phyloP scores from a whole-genome alignment of 2,113 vertebrate species.

The Misgurnus mizolepis region DNA sequence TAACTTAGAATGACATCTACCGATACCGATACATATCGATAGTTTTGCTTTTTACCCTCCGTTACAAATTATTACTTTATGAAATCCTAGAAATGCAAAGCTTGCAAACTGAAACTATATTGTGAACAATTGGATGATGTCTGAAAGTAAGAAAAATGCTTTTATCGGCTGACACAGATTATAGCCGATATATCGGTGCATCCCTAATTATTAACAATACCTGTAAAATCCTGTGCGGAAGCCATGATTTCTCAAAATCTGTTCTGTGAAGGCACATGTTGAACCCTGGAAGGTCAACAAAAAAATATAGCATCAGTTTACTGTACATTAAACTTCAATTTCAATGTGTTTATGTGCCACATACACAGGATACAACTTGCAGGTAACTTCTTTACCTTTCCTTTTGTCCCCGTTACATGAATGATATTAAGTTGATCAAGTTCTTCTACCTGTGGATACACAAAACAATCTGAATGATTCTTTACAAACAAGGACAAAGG shows the following conservation, averaged over 20 bases:
- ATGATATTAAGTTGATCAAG: constrained; percentile 91
- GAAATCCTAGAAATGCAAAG: too few species aligned
- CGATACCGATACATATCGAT: too few species aligned
- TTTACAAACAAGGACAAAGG: neutral
- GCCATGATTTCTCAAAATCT: constrained; percentile 85
- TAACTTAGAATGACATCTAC: too few species aligned
- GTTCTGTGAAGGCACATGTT: constrained; percentile 88
- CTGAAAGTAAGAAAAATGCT: too few species aligned
- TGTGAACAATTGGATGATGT: too few species aligned
- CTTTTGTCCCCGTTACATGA: constrained; percentile 95
- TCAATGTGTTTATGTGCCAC: too few species aligned
- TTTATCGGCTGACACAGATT: too few species aligned
- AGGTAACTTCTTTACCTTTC: constrained; percentile 80
- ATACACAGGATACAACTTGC: too few species aligned
- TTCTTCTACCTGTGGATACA: constrained; percentile 81
- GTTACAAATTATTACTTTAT: too few species aligned
- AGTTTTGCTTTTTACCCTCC: too few species aligned
- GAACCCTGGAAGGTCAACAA: constrained; percentile 78
- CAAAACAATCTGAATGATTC: neutral
- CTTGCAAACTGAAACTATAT: too few species aligned
- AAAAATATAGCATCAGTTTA: neutral
- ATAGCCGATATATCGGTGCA: too few species aligned
- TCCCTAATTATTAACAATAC: constrained; percentile 63
- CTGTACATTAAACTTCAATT: neutral
- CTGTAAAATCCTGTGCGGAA: constrained; percentile 96